Base-by-base conservation (phyloP, 1,140 invertebrate species). In the Mizuhopecten yessoensis region DNA sequence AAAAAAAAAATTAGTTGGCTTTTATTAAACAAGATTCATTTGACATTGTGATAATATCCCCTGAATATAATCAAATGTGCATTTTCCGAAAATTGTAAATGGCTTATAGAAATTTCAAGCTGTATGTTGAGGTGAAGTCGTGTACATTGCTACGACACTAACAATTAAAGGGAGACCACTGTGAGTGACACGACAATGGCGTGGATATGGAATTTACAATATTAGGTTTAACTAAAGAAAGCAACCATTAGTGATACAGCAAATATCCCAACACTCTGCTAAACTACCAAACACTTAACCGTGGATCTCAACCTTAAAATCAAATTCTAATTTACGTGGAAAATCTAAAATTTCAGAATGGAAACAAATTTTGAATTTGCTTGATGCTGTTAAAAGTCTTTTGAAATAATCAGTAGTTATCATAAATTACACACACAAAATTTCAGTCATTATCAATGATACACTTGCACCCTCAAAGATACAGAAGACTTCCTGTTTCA, bases 231-330 rank as follows among this genome's bases (percentile, higher is more conserved):
- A 75, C 57, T 29, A 17, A n/a, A 29, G 57, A 75, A 75, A 75
- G 57, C 23, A 29, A 75, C 11, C n/a, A 75, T n/a, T n/a, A 29
- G 57, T 11, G 57, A 75, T 75, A 5, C 2, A 75, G 57, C 57
- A 75, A 75, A 75, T 75, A 75, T 75, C 57, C 57, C 17, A 75
- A 75, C 29, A 75, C 57, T 75, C 57, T 75, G 17, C 23, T 75
- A 45, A 15, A 45, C 17, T 45, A 15, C 42, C 9, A 20, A 13
- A 13, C 17, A 17, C 17, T 20, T 20, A 39, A 39, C 13, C 1
- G 42, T 45, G 42, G 1, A 45, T 45, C 17, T 45, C 42, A 45
- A 1, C 42, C 17, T 45, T 45, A 45, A 15, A 15, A 45, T 45
- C 42, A 45, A 45, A 45, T 7, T 9, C 17, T 17, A 45, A 13